Conservation (phyloP, 2,888 invertebrate genomes). For the Halocaridina rubra region DNA sequence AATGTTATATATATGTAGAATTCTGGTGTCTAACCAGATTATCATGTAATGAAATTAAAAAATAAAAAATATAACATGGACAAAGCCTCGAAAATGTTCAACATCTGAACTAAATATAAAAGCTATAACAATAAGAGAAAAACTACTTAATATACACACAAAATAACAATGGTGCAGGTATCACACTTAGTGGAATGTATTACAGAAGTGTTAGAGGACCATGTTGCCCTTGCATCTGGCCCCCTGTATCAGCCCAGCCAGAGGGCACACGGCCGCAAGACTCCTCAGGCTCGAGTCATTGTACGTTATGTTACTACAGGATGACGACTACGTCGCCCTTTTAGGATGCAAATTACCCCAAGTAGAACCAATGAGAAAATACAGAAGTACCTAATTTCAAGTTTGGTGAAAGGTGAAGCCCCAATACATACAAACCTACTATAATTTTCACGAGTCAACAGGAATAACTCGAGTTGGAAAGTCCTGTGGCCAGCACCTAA, state of each 20-base stretch:
- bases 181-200: conserved; percentile 55
- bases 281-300: conserved; percentile 16
- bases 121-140: conserved; percentile 55
- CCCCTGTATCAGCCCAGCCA: conserved; percentile 46
- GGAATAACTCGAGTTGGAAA: conserved; percentile 16
- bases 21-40: conserved; percentile 50
- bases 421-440: neutral
- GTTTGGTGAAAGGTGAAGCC: neutral
- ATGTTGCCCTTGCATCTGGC: conserved; percentile 43
- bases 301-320: neutral
- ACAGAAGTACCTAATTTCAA: neutral
- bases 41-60: conserved; percentile 25
- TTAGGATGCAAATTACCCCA: neutral
- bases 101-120: conserved; percentile 56
- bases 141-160: conserved; percentile 59
- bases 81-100: conserved; percentile 58
- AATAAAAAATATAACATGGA: conserved; percentile 24
- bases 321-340: neutral
- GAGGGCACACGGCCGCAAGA: conserved; percentile 33
- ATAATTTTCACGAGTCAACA: neutral
- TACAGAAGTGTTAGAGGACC: conserved; percentile 54
- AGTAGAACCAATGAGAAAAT: neutral
- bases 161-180: conserved; percentile 58
- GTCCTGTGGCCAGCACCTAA: conserved; percentile 44
- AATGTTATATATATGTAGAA: conserved; percentile 34